Base-by-base conservation (phyloP, 2,797 vertebrate genomes). In the Argyrosomus regius region DNA sequence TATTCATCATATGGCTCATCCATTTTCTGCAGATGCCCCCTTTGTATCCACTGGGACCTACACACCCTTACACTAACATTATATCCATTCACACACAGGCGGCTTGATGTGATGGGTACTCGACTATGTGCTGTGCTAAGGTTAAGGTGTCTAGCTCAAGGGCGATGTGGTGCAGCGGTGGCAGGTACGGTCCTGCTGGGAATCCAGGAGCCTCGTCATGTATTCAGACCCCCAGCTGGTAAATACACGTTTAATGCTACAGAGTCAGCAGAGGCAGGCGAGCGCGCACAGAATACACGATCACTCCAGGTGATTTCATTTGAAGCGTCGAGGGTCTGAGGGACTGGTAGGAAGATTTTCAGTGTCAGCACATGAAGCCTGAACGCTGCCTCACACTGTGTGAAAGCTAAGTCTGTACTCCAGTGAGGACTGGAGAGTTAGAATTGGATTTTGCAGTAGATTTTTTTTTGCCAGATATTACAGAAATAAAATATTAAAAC, bases 1-100 rank as follows among this genome's bases (percentile, higher is more conserved):
- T 94, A 96, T 95, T 94, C 87, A 95, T 94, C 81, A 67, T 86
- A 78, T 71, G 81, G 84, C 75, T 89, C 82, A 85, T 85, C 72
- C 66, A n/a, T 79, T 61, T 87, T 79, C 80, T 87, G 77, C 87
- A 88, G 88, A 89, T 87, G 78, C 86, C 83, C 89, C 77, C 20
- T 48, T 50, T 8, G 67, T 72, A 31, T 86, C 89, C 89, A 1
- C 81, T 18, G 90, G 80, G 93, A 90, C 86, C 89, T 45, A 35
- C 86, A 87, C 86, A 83, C 87, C 75, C 75, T 80, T 77, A 83
- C 83, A 72, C 76, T 24, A 61, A 83, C 85, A 85, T 84, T 82
- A 80, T 83, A 80, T 87, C 78, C 90, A 63, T 88, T 88, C 83
- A 87, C 88, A 85, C 88, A 66, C 81, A 62, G 76, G 46, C 22